Base-by-base conservation (phyloP, 2,113 vertebrate genomes). In the Zapornia atra region DNA sequence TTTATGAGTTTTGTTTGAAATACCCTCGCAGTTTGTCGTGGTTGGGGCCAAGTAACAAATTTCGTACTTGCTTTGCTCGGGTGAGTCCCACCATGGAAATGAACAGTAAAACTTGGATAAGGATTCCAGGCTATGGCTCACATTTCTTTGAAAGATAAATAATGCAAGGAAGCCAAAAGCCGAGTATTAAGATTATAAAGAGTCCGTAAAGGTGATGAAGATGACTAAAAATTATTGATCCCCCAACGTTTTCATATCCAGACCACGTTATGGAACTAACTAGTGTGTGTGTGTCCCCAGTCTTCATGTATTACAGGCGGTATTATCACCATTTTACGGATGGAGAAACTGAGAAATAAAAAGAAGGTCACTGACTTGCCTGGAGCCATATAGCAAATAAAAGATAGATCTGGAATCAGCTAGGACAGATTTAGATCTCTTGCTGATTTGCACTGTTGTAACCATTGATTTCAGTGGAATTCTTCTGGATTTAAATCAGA, bases 321-420 rank as follows among this genome's bases (percentile, higher is more conserved):
- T 61, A 89, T 96, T 96, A 96, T 94, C 94, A 94, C 86, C 83
- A 91, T 96, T 96, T 97, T 95, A 94, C 77, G 84, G 95, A 94
- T 94, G 95, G 88, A 95, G 86, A 94, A 96, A 87, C 94, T 95
- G 96, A 92, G 91, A 96, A 97, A 95, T 96, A 96, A 95, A 96
- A 96, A 97, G 95, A 96, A 95, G 94, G 96, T 96, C 96, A 97
- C 88, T 95, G 96, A 96, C 86, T 97, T 94, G 96, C 96, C 96
- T 96, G 34, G 79, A 96, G 96, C 92, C 69, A 96, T 95, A 95
- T 94, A 95, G 86, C 96, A 94, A 94, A 93, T 96, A 96, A 97
- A 96, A 92, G 95, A 96, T 96, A 97, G 94, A 97, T 95, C 95
- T 96, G 94, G 92, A 96, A 97, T 96, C 96, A 97, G 92, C 96